Evolutionary conservation across 2,888 invertebrate genomes (phyloP), one percentile per base, ranked within the genome.

Genomic region (Apoda limacodes): DNA sequence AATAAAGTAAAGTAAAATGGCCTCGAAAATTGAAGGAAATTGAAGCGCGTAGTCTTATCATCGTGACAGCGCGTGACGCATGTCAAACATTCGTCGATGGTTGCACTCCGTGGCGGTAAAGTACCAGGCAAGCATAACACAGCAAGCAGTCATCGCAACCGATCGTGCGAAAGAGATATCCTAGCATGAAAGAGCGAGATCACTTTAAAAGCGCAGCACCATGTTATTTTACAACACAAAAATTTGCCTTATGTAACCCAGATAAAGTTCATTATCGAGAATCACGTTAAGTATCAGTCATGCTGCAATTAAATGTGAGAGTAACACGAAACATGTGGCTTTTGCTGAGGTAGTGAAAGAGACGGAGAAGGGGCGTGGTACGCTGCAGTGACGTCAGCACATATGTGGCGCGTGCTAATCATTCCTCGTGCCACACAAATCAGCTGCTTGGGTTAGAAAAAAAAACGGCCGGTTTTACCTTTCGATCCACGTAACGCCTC

Each of bases 21-120:
- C n/a, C n/a, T n/a, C n/a, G n/a, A n/a, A n/a, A n/a, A n/a, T n/a
- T n/a, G n/a, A n/a, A n/a, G n/a, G n/a, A n/a, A n/a, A n/a, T n/a
- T n/a, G n/a, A n/a, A n/a, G n/a, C n/a, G n/a, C n/a, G n/a, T n/a
- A n/a, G n/a, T n/a, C n/a, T n/a, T n/a, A n/a, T n/a, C n/a, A n/a
- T n/a, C n/a, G n/a, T n/a, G n/a, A n/a, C n/a, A n/a, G n/a, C n/a
- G n/a, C n/a, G n/a, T n/a, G n/a, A n/a, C 58, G 55, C 70, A 64
- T 67, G 72, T 75, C 75, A 75, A 63, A 53, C 63, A 55, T 59
- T 71, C 72, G 66, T 71, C 72, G 64, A 57, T 65, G 71, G 71
- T 70, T 76, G 75, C 76, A 76, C 60, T 74, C 60, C 62, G 72
- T 75, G 76, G 80, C 80, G 80, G 78, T 68, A 78, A 80, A 78